These are phyloP conservation scores for Nomia melanderi DNA, from an alignment of 1,140 invertebrate species.

Conservation along the genomic window DNA sequence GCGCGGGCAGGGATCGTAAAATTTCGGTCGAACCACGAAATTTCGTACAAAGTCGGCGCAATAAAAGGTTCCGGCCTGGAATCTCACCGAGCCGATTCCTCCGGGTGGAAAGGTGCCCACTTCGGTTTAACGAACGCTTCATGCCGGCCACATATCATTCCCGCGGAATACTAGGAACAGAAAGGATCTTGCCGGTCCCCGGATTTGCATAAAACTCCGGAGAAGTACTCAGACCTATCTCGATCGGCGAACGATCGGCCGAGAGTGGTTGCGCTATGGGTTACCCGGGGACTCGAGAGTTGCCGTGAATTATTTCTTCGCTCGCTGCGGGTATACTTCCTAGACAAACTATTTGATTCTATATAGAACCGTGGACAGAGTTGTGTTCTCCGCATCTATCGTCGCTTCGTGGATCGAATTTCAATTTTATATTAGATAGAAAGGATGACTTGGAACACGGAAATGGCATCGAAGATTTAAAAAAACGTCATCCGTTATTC, in stretches of 20 bases:
- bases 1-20: slow-evolving; percentile 27
- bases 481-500: too few species aligned
- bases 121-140: slow-evolving; percentile 23
- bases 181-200: slow-evolving; percentile 32
- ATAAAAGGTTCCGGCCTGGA: slow-evolving; percentile 35
- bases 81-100: slow-evolving; percentile 3
- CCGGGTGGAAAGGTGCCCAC: neutral
- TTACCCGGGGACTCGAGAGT: neutral
- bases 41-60: slow-evolving; percentile 47
- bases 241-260: too few species aligned
- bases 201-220: slow-evolving; percentile 39
- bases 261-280: neutral
- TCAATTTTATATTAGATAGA: too few species aligned
- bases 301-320: neutral
- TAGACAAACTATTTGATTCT: too few species aligned
- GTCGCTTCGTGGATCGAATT: too few species aligned
- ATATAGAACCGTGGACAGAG: too few species aligned
- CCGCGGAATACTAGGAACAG: slow-evolving; percentile 34
- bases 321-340: too few species aligned
- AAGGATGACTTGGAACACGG: too few species aligned
- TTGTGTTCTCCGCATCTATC: too few species aligned
- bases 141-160: slow-evolving; percentile 11
- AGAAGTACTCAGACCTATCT: neutral
- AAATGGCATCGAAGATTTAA: too few species aligned
- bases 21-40: slow-evolving; percentile 25